A percentile compares a stretch with the other conserved stretches of the same genome.
Evolutionary conservation across 2,888 invertebrate genomes (phyloP).

Genomic region (Mythimna ferrago): DNA sequence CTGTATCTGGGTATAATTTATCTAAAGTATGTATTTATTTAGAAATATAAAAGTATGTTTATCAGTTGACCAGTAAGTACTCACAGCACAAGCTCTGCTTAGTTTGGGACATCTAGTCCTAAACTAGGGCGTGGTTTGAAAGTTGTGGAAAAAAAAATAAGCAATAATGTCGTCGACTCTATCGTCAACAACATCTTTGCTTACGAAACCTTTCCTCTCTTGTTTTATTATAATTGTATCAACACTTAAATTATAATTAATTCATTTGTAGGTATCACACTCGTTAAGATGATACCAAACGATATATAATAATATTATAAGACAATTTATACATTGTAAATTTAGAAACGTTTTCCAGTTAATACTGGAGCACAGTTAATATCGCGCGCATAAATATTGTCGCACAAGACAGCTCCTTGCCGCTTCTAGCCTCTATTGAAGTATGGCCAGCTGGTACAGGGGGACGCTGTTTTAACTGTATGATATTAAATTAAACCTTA

Average conservation of each 20-base stretch:
- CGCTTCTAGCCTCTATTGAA: slow-evolving; percentile 89
- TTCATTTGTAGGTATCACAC: background rate
- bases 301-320: slow-evolving; percentile 62
- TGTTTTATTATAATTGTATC: background rate
- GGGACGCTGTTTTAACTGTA: slow-evolving; percentile 55
- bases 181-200: no score
- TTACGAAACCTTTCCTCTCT: no score
- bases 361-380: slow-evolving; percentile 86
- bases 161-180: no score
- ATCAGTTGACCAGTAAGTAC: no score
- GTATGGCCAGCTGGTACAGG: slow-evolving; percentile 82
- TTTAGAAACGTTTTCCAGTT: slow-evolving; percentile 79
- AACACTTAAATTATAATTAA: background rate
- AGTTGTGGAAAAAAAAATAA: no score
- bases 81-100: no score
- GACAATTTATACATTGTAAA: slow-evolving; percentile 64
- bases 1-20: no score
- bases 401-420: slow-evolving; percentile 86
- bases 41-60: no score
- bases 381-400: slow-evolving; percentile 90
- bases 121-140: no score
- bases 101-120: no score
- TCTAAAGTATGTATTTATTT: no score
- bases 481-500: background rate
- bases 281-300: slow-evolving; percentile 23